These are phyloP conservation scores for Amia ocellicauda DNA, from an alignment of 2,113 vertebrate species.

Conservation along the genomic window DNA sequence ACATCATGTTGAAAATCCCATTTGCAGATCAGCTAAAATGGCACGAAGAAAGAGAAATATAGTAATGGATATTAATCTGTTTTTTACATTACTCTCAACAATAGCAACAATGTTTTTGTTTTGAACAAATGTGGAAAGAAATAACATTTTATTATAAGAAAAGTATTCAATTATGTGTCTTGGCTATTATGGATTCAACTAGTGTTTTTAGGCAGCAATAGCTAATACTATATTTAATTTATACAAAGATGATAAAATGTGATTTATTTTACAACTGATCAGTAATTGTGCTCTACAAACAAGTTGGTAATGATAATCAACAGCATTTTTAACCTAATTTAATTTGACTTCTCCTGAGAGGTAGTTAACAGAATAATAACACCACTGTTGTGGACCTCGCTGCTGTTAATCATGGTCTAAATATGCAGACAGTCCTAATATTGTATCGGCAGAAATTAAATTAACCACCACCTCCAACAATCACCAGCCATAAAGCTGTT, in stretches of 20 bases:
- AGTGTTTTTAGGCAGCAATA: constrained; percentile 34
- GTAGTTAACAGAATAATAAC: constrained; percentile 84
- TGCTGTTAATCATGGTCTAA: constrained; percentile 80
- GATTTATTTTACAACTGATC: constrained; percentile 89
- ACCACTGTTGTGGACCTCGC: constrained; percentile 74
- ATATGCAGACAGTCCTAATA: constrained; percentile 84
- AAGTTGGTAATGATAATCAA: constrained; percentile 85
- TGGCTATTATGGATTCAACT: neutral
- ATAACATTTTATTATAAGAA: no score
- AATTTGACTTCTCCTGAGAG: constrained; percentile 85
- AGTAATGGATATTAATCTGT: no score
- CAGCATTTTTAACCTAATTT: constrained; percentile 86
- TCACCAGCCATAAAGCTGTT: constrained; percentile 79
- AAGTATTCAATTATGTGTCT: neutral
- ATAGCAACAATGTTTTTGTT: no score
- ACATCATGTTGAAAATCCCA: no score
- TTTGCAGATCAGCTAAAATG: no score
- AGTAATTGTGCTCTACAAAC: constrained; percentile 87
- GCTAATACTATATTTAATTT: constrained; percentile 72
- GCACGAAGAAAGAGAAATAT: no score
- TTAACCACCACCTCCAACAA: constrained; percentile 81
- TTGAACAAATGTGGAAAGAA: no score
- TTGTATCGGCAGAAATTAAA: constrained; percentile 89
- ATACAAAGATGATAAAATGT: constrained; percentile 80
- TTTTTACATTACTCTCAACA: no score